phyloP scores from a whole-genome alignment of 2,888 invertebrate species.

The Uropetala carovei region DNA sequence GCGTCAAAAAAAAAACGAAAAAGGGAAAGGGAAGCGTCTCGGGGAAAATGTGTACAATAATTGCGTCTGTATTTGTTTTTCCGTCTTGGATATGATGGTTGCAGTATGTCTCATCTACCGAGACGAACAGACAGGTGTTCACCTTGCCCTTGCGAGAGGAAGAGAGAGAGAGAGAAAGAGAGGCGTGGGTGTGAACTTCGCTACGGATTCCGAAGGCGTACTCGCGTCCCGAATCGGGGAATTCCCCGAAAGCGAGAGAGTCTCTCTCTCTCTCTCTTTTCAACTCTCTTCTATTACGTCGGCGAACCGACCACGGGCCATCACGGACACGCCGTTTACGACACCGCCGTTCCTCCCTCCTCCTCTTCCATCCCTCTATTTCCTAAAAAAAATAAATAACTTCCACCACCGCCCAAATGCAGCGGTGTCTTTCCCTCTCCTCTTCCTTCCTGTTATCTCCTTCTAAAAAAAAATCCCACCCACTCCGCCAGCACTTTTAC shows the following conservation, averaged over 20 bases:
- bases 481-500: conserved; percentile 2
- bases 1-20: too few relatives aligned
- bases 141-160: background rate
- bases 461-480: background rate
- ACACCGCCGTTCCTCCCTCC: conserved; percentile 4
- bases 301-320: conserved; percentile 25
- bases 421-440: background rate
- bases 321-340: conserved; percentile 44
- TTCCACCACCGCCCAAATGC: background rate
- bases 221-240: background rate
- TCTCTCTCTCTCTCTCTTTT: background rate
- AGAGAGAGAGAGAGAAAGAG: background rate
- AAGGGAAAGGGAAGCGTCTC: too few relatives aligned
- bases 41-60: too few relatives aligned
- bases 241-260: background rate
- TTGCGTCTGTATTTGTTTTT: too few relatives aligned
- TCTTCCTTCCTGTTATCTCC: background rate
- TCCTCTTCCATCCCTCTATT: background rate
- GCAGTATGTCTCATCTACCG: too few relatives aligned
- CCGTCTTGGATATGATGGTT: too few relatives aligned
- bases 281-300: background rate
- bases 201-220: conserved; percentile 3
- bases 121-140: background rate
- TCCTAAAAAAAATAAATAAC: background rate
- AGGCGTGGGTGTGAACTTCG: conserved; percentile 36